Evolutionary conservation across 2,113 vertebrate genomes (phyloP).

Genomic region (Diadophis punctatus): DNA sequence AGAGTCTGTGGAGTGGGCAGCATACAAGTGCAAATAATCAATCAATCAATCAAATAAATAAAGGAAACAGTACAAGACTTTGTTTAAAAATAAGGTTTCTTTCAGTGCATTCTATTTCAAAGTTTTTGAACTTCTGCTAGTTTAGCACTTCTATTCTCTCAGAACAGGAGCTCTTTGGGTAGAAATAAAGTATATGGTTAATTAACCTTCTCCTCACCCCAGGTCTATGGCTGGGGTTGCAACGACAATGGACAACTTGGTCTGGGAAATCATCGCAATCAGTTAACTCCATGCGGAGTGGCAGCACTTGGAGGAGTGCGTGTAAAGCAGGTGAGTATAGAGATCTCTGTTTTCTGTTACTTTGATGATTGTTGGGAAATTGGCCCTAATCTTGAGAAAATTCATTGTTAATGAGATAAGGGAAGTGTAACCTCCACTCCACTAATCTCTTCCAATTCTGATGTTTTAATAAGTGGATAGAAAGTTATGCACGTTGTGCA

Average conservation of each 20-base stretch:
- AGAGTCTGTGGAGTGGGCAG: too few species aligned
- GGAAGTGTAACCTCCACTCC: background rate
- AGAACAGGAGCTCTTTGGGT: background rate
- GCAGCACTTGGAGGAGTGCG: slow-evolving; percentile 80
- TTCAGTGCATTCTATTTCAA: background rate
- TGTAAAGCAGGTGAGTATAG: slow-evolving; percentile 81
- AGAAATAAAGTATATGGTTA: background rate
- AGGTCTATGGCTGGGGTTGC: slow-evolving; percentile 97
- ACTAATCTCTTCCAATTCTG: background rate
- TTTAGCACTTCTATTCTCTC: background rate
- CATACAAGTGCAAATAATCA: too few species aligned
- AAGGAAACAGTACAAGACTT: background rate
- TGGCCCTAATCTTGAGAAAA: background rate
- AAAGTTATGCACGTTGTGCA: background rate
- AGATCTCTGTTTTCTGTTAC: rapidly evolving
- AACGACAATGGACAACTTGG: slow-evolving; percentile 96
- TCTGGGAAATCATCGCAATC: slow-evolving; percentile 90
- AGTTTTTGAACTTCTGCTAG: background rate
- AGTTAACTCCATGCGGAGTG: slow-evolving; percentile 84
- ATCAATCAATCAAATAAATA: too few species aligned
- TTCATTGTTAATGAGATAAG: background rate
- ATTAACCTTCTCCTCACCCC: slow-evolving; percentile 32
- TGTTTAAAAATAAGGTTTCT: background rate
- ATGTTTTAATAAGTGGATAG: background rate
- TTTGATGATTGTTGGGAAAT: background rate